phyloP scores from a whole-genome alignment of 2,797 vertebrate genomes.

The Notamacropus eugenii region DNA sequence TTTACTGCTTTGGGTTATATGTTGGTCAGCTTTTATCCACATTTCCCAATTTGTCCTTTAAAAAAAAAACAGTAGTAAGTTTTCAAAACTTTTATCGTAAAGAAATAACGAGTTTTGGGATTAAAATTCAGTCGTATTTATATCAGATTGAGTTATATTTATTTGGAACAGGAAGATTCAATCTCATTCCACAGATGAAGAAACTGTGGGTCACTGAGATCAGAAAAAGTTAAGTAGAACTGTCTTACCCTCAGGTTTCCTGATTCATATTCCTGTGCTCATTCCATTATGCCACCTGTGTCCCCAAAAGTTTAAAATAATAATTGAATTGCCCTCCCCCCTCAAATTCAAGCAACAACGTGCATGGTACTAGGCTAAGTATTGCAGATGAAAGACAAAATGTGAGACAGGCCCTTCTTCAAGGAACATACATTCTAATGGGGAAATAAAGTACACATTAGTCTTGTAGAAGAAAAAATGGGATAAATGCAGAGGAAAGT shows the following conservation, averaged over 20 bases:
- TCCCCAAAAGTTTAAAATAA: neutral
- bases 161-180: neutral
- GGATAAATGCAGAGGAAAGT: neutral
- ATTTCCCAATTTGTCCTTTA: conserved; percentile 41
- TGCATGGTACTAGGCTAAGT: neutral
- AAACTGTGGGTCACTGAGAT: neutral
- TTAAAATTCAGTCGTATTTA: neutral
- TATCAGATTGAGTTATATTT: neutral
- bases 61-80: conserved; percentile 26
- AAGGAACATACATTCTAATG: neutral
- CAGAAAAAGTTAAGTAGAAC: neutral
- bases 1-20: conserved; percentile 49
- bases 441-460: neutral
- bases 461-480: neutral
- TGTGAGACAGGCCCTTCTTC: neutral
- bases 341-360: neutral
- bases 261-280: neutral
- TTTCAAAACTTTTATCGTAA: conserved; percentile 38
- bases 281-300: neutral
- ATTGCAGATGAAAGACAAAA: neutral
- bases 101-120: conserved; percentile 65
- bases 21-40: conserved; percentile 62
- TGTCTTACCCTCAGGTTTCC: neutral
- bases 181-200: neutral
- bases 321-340: neutral